phyloP scores from a whole-genome alignment of 2,797 vertebrate genomes.

The Micropoecilia bifurca region DNA sequence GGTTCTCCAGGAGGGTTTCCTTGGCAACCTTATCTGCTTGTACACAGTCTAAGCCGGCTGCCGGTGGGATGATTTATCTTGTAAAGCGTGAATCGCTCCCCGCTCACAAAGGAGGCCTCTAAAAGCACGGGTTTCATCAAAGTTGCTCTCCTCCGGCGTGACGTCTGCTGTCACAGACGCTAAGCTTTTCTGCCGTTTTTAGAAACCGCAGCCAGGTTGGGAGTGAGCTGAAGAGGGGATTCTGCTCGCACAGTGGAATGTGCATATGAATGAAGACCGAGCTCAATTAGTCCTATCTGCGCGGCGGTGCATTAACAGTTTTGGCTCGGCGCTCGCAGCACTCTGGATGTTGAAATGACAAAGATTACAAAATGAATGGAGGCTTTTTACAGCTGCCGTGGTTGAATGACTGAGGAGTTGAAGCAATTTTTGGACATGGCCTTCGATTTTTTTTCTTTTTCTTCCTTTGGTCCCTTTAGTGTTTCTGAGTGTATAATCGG shows the following conservation, averaged over 20 bases:
- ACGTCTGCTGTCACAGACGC: slow-evolving; percentile 57
- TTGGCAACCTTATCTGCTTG: slow-evolving; percentile 84
- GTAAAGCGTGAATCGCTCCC: slow-evolving; percentile 65
- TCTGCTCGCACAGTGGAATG: slow-evolving; percentile 61
- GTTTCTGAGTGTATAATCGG: slow-evolving; percentile 28
- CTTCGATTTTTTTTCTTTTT: slow-evolving; percentile 15
- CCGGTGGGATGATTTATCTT: slow-evolving; percentile 75
- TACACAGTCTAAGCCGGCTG: slow-evolving; percentile 78
- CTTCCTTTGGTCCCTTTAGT: slow-evolving; percentile 11
- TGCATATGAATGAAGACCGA: slow-evolving; percentile 69
- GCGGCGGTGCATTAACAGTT: slow-evolving; percentile 62
- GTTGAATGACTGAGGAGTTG: slow-evolving; percentile 51
- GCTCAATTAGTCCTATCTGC: slow-evolving; percentile 51
- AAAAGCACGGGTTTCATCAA: slow-evolving; percentile 73
- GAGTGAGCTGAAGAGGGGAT: slow-evolving; percentile 50
- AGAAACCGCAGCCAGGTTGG: slow-evolving; percentile 66
- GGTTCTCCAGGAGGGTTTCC: slow-evolving; percentile 80
- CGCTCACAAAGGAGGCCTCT: slow-evolving; percentile 72
- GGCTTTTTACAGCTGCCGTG: slow-evolving; percentile 59
- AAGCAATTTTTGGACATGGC: slow-evolving; percentile 35
- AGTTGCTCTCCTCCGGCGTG: slow-evolving; percentile 57
- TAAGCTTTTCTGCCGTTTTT: slow-evolving; percentile 71
- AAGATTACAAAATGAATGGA: slow-evolving; percentile 55
- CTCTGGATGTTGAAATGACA: slow-evolving; percentile 54
- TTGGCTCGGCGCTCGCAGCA: slow-evolving; percentile 48